These are phyloP conservation scores for Peromyscus attwateri DNA, from an alignment of 2,797 vertebrate species.

Conservation along the genomic window DNA sequence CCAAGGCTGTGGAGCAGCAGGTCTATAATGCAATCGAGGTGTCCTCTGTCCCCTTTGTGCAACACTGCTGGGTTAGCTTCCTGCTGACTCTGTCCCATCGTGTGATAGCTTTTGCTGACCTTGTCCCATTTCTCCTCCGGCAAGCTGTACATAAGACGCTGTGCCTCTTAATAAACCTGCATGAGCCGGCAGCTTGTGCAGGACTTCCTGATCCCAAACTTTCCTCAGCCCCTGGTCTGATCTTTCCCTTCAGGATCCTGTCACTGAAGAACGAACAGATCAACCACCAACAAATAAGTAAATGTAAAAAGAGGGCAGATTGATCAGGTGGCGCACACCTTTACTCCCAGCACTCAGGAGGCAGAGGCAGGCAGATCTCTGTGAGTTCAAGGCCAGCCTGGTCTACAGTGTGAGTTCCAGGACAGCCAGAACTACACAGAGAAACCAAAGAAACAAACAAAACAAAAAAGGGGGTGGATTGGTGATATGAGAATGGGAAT, in stretches of 20 bases:
- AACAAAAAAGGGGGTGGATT: background rate
- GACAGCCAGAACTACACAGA: background rate
- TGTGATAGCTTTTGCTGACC: background rate
- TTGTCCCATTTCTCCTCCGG: background rate
- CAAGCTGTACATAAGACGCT: background rate
- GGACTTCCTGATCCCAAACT: background rate
- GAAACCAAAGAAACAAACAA: background rate
- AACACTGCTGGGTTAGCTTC: background rate
- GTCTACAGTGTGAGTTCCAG: background rate
- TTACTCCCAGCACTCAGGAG: background rate
- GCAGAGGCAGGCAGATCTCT: background rate
- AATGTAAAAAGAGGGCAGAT: background rate
- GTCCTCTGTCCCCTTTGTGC: background rate
- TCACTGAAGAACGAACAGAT: background rate
- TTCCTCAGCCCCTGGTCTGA: background rate
- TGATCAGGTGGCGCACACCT: background rate
- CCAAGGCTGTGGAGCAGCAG: background rate
- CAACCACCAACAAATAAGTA: slow-evolving; percentile 40
- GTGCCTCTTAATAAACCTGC: background rate
- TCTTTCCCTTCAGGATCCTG: background rate
- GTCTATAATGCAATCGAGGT: background rate
- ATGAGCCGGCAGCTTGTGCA: background rate
- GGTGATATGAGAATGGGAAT: background rate
- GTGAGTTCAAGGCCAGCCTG: background rate
- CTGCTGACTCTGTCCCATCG: background rate